phyloP scores from a whole-genome alignment of 2,113 vertebrate species.

The Ceyx margarethae region DNA sequence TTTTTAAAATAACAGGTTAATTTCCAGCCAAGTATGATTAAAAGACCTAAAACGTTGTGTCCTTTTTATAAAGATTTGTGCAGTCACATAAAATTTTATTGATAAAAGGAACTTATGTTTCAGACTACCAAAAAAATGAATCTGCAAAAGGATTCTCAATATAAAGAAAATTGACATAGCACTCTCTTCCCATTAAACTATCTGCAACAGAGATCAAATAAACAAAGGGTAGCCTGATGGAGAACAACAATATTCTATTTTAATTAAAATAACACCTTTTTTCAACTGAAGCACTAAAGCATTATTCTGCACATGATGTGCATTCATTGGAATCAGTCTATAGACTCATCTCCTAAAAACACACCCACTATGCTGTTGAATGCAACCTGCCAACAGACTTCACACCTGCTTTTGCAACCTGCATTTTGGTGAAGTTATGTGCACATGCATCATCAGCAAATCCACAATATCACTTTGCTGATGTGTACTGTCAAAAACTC shows the following conservation, averaged over 20 bases:
- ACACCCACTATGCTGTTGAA: neutral
- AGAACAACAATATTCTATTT: neutral
- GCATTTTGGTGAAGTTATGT: neutral
- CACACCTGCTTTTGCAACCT: slow-evolving; percentile 2
- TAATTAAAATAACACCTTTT: neutral
- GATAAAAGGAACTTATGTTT: neutral
- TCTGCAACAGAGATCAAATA: neutral
- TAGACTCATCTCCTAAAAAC: slow-evolving; percentile 44
- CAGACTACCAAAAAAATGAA: neutral
- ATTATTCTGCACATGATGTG: slow-evolving; percentile 3
- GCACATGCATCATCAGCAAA: neutral
- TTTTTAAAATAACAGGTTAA: neutral
- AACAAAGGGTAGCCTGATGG: neutral
- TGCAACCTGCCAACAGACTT: neutral
- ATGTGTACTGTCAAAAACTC: neutral
- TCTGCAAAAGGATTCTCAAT: neutral
- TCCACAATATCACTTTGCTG: neutral
- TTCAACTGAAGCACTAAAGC: neutral
- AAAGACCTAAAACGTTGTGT: neutral
- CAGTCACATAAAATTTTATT: neutral
- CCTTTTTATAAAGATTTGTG: neutral
- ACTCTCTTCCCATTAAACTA: neutral
- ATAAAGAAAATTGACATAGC: neutral
- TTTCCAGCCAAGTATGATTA: neutral
- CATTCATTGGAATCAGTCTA: neutral